These are phyloP conservation scores for Ypsolopha scabrella DNA, from an alignment of 2,888 invertebrate genomes.

Conservation along the genomic window DNA sequence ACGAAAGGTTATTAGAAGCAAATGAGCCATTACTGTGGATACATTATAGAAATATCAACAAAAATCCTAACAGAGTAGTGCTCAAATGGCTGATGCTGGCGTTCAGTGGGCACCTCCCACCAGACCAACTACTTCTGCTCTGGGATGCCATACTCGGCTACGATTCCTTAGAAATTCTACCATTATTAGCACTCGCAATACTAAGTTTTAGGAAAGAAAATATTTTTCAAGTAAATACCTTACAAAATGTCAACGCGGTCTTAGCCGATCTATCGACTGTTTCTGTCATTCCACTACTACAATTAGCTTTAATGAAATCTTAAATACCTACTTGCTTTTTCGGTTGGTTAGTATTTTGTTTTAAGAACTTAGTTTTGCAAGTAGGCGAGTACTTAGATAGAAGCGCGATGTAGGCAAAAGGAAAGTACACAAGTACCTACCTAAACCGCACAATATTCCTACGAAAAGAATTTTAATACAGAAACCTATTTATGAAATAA, in stretches of 20 bases:
- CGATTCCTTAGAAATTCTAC: conserved; percentile 90
- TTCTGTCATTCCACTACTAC: conserved; percentile 86
- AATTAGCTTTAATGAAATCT: conserved; percentile 78
- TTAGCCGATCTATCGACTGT: conserved; percentile 90
- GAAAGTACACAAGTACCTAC: conserved; percentile 14
- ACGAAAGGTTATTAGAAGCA: conserved; percentile 89
- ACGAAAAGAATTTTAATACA: not conserved
- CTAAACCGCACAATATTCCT: conserved; percentile 4
- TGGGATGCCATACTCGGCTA: conserved; percentile 95
- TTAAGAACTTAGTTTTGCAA: too few relatives aligned
- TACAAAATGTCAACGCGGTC: conserved; percentile 88
- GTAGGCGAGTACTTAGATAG: not conserved
- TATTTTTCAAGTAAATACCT: conserved; percentile 78
- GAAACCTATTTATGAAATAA: too few relatives aligned
- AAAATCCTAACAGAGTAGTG: conserved; percentile 90
- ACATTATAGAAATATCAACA: conserved; percentile 88
- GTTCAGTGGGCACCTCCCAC: conserved; percentile 94
- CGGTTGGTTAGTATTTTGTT: not conserved
- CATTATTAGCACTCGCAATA: conserved; percentile 87
- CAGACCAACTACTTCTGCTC: conserved; percentile 89
- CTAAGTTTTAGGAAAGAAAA: conserved; percentile 89
- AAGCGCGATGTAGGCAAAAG: not conserved
- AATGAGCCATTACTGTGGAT: conserved; percentile 93
- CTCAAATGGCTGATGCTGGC: conserved; percentile 98
- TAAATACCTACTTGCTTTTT: conserved; percentile 11